Evolutionary conservation across 2,113 vertebrate species (phyloP), one percentile per base, ranked within the genome.

Genomic region (Microcebus griseorufus): DNA sequence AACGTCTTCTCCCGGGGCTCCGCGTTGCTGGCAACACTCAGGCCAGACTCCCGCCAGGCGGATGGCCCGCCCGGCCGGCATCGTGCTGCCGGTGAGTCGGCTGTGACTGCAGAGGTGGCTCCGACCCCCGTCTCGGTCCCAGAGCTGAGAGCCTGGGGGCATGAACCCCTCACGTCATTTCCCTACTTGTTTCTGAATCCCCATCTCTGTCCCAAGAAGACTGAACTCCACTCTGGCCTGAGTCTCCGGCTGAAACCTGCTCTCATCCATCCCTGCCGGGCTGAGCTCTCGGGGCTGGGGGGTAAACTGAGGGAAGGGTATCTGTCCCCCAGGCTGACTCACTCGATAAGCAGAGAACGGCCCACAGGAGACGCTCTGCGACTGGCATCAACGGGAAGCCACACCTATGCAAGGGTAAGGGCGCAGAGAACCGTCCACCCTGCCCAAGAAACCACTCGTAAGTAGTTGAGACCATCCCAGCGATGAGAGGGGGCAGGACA

Each of bases 81-180:
- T 0, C 17, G 34, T 32, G n/a, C n/a, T 73, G 39, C 75, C 45
- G 8, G 10, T 0, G 0, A 39, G 83, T 39, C 32, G 32, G 17
- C 20, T 55, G 25, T 55, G 87, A 70, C 16, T 16, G 0, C 1
- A 2, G 34, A n/a, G 20, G 13, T 9, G 32, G 34, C 18, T 67
- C 48, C 16, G 22, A 64, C 22, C 73, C 88, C 45, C 51, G 3
- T 39, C 32, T 34, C 23, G n/a, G 11, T 51, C 87, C 78, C 37
- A 18, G 51, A 79, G 29, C 86, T 29, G 51, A 65, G 29, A 82
- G 2, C 23, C 18, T 25, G 10, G 39, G 53, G 60, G 4, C 39
- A 7, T 2, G 8, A 18, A 55, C 10, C 16, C 55, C 14, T 82
- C 25, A 3, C 6, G 7, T 16, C 62, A 32, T 23, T 51, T 79